These are phyloP conservation scores for Zoanthus gigantus DNA, from an alignment of 92 coral and sea anemone genomes.

Conservation along the genomic window DNA sequence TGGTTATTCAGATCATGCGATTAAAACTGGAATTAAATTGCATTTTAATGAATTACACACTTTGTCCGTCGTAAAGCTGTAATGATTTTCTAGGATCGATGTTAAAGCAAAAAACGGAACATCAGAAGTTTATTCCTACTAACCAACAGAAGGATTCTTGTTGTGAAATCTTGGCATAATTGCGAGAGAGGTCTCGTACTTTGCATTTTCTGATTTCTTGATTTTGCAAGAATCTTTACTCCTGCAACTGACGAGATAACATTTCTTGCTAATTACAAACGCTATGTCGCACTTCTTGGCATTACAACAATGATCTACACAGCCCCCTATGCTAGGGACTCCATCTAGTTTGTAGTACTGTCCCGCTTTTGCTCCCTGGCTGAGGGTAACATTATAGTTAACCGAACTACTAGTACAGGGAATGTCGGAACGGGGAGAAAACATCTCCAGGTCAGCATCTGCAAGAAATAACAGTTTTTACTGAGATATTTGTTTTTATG, in stretches of 20 bases:
- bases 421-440: constrained; percentile 45
- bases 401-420: constrained; percentile 85
- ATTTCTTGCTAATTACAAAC: constrained; percentile 84
- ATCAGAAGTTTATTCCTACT: not conserved
- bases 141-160: constrained; percentile 28
- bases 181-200: constrained; percentile 85
- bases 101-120: not conserved
- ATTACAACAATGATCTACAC: constrained; percentile 84
- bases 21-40: too few species aligned
- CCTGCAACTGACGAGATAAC: constrained; percentile 90
- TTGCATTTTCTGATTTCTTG: constrained; percentile 80
- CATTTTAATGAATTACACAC: too few species aligned
- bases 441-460: constrained; percentile 31
- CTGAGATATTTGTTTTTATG: too few species aligned
- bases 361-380: constrained; percentile 88
- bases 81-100: not conserved
- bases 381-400: constrained; percentile 90
- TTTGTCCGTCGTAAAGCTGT: too few species aligned
- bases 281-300: constrained; percentile 95
- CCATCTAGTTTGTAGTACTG: constrained; percentile 81
- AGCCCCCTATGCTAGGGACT: constrained; percentile 76
- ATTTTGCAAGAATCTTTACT: constrained; percentile 83
- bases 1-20: too few species aligned
- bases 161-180: constrained; percentile 68
- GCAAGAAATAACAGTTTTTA: too few species aligned